Base-by-base conservation (phyloP, 2,797 vertebrate genomes). In the Lutjanus argentimaculatus region DNA sequence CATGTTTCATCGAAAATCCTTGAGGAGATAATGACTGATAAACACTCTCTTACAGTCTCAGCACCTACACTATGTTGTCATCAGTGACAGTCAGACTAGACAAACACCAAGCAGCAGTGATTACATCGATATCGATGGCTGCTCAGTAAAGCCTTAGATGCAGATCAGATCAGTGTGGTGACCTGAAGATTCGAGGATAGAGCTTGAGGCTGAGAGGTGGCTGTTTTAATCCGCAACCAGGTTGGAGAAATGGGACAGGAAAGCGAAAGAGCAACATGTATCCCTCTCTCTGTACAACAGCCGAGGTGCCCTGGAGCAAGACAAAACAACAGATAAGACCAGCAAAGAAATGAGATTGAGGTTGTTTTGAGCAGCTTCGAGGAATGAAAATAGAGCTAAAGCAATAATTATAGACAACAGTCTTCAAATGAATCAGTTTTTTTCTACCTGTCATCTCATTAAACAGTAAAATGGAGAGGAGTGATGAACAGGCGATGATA, bases 61-160 rank as follows among this genome's bases (percentile, higher is more conserved):
- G 45, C 3, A 21, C 17, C 22, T 30, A 40, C 17, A 25, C 1
- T 16, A n/a, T 61, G 43, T 67, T 67, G 45, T 43, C 8, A 25
- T 52, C 22, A 45, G 16, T 8, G 30, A 40, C 42, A 9, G 16
- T 30, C n/a, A 62, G 57, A 49, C 14, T 6, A n/a, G 40, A 22
- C 21, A 53, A 53, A 53, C n/a, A 67, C 10, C 8, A 62, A 46
- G 72, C 66, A 55, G 55, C 53, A 75, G 62, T 64, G 30, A 22
- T 14, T 56, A 14, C 12, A 56, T 56, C 7, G 6, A 13, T 22
- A 51, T 14, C 45, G 78, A 30, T 49, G 0, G 46, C 42, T 75
- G 13, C 48, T 19, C 6, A 42, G 14, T 77, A 62, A 77, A 45
- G 51, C 49, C 72, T 79, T 42, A 64, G 61, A 80, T 75, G 49